Evolutionary conservation across 2,113 vertebrate genomes (phyloP).

Genomic region (Labeo rohita): DNA sequence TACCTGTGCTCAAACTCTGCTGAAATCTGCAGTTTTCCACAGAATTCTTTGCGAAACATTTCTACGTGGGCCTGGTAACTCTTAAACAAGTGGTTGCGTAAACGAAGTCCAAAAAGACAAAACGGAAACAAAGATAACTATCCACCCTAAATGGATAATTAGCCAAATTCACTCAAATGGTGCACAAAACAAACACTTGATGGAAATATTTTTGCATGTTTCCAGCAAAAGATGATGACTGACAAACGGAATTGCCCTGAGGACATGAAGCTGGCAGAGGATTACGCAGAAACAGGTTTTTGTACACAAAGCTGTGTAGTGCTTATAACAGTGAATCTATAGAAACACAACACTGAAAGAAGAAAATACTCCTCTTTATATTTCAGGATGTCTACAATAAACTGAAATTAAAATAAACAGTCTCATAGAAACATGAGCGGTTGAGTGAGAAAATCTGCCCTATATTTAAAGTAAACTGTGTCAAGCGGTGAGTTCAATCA

Average conservation of each 20-base stretch:
- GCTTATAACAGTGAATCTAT: background rate
- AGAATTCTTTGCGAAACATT: background rate
- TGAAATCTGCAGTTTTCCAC: background rate
- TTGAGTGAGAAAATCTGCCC: no score
- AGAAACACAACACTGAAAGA: background rate
- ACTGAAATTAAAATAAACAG: background rate
- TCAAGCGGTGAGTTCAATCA: no score
- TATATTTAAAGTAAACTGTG: no score
- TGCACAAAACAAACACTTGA: background rate
- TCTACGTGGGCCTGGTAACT: background rate
- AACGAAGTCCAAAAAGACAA: background rate
- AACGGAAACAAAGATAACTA: background rate
- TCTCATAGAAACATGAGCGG: no score
- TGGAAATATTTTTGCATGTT: background rate
- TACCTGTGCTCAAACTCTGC: background rate
- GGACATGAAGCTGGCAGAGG: constrained; percentile 30
- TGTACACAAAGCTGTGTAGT: background rate
- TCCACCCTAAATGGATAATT: background rate
- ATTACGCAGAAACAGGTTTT: constrained; percentile 6
- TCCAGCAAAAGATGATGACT: background rate
- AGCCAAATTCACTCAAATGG: background rate
- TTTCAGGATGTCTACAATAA: background rate
- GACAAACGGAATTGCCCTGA: background rate
- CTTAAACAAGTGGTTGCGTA: background rate
- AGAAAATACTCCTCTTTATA: background rate